Conservation (phyloP, 2,113 vertebrate genomes). For the Macheiramphus alcinus region DNA sequence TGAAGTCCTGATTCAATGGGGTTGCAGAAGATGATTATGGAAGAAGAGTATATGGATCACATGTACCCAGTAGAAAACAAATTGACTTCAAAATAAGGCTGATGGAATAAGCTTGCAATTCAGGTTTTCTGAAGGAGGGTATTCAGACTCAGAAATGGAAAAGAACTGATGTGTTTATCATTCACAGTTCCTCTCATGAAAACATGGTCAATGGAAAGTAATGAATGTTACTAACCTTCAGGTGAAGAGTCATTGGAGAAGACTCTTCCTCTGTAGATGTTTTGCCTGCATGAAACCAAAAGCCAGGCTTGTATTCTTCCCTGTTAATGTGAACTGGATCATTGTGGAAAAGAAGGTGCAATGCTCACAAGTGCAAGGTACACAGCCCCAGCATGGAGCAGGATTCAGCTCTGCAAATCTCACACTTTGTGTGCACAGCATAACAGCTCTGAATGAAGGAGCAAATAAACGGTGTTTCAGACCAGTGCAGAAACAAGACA, state of each 20-base stretch:
- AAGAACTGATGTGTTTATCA: neutral
- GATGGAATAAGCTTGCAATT: neutral
- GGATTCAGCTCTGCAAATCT: neutral
- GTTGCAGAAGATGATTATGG: neutral
- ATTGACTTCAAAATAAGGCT: neutral
- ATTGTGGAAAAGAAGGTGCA: neutral
- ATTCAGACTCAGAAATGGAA: neutral
- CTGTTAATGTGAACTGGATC: neutral
- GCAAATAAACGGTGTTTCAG: neutral
- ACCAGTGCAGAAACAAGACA: neutral
- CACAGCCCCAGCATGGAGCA: neutral
- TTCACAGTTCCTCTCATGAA: neutral
- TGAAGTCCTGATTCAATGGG: neutral
- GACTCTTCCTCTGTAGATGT: neutral
- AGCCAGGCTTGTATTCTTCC: neutral
- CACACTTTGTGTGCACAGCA: accelerated
- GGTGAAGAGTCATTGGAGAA: neutral
- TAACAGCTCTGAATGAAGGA: neutral
- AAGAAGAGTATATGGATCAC: neutral
- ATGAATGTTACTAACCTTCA: neutral
- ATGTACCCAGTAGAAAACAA: neutral
- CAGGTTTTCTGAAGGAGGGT: neutral
- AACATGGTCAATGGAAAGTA: neutral
- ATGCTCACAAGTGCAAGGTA: neutral
- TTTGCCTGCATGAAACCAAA: neutral